Evolutionary conservation across 2,113 vertebrate genomes (phyloP).

Genomic region (Silurus meridionalis): DNA sequence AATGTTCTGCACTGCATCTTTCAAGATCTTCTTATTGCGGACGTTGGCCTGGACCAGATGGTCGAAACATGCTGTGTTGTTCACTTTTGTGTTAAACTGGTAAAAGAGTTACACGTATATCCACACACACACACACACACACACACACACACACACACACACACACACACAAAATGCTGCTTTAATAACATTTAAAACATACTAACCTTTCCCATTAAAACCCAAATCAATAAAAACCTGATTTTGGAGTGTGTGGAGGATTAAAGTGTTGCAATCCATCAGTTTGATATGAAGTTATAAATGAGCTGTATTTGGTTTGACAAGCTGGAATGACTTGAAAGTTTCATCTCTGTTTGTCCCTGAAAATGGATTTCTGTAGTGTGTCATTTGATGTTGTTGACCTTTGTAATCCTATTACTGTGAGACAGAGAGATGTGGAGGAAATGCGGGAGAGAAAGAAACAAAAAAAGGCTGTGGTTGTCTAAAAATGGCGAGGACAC

Average conservation of each 20-base stretch:
- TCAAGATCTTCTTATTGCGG: constrained; percentile 96
- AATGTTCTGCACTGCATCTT: constrained; percentile 95
- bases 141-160: constrained; percentile 20
- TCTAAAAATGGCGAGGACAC: not conserved
- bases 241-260: not conserved
- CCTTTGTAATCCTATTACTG: constrained; percentile 66
- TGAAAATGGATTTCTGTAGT: constrained; percentile 32
- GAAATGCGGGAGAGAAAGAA: not conserved
- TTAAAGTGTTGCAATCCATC: not conserved
- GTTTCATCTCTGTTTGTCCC: constrained; percentile 30
- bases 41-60: constrained; percentile 98
- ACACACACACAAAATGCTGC: constrained; percentile 29
- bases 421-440: constrained; percentile 7
- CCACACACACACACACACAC: not conserved
- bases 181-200: not conserved
- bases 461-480: not conserved
- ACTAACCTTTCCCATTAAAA: not conserved
- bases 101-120: constrained; percentile 37
- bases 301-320: constrained; percentile 21
- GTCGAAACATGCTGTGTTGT: constrained; percentile 93
- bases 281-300: not conserved
- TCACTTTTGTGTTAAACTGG: constrained; percentile 95
- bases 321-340: constrained; percentile 39
- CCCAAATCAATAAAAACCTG: not conserved
- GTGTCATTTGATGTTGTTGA: constrained; percentile 49